phyloP scores from a whole-genome alignment of 2,888 invertebrate genomes.

The Acholoe squamosa region DNA sequence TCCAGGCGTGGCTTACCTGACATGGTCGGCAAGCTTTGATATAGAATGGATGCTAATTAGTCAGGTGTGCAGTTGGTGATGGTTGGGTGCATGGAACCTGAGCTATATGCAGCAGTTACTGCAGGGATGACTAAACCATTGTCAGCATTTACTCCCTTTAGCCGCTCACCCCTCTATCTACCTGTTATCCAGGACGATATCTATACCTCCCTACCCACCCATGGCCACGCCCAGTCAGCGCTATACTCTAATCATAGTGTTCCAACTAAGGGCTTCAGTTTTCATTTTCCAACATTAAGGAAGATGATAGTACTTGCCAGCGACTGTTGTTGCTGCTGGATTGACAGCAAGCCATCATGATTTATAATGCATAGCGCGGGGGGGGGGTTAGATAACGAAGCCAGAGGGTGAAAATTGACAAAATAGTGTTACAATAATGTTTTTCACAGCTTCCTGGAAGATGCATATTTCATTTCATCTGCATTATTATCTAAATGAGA shows the following conservation, averaged over 20 bases:
- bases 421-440: too few species aligned
- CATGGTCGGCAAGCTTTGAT: conserved; percentile 44
- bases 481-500: too few species aligned
- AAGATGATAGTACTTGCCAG: neutral
- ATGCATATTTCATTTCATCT: too few species aligned
- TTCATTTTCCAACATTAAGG: neutral
- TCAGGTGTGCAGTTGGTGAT: conserved; percentile 3
- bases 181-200: neutral
- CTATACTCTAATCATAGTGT: conserved; percentile 19
- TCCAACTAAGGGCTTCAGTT: neutral
- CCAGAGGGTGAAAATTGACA: too few species aligned
- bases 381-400: too few species aligned
- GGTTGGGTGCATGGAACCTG: neutral
- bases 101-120: neutral
- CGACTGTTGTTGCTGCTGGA: neutral
- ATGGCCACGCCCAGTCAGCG: neutral
- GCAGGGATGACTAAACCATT: neutral
- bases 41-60: conserved; percentile 23
- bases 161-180: neutral
- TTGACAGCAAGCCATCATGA: neutral
- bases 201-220: neutral
- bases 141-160: neutral
- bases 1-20: neutral
- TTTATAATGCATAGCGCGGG: too few species aligned
- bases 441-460: too few species aligned